Base-by-base conservation (phyloP, 2,113 vertebrate species). In the Hemiprocne comata region DNA sequence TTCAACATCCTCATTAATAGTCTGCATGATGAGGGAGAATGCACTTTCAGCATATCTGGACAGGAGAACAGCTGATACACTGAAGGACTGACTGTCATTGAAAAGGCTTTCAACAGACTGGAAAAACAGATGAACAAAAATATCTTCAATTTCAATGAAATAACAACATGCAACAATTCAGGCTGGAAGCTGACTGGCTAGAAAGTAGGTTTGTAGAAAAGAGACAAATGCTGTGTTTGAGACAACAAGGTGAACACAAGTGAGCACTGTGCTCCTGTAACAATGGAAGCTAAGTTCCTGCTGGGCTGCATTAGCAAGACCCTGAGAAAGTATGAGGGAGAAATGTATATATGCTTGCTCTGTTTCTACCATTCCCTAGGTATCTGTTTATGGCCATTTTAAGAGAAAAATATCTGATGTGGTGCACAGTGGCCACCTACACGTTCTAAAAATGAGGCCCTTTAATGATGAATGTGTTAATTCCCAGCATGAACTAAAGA, bases 1-100 rank as follows among this genome's bases (percentile, higher is more conserved):
- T 92, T 96, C 75, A 95, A 69, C 64, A 65, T 88, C 91, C 67
- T 94, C 86, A 69, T 90, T 96, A 95, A 62, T 44, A 33, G 29
- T 79, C 54, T 83, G 50, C 50, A 79, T 76, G 62, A 82, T 93
- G 53, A 90, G 24, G 38, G 10, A 82, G 71, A 92, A 64, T 51
- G 42, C 50, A 76, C 16, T 90, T 94, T 69, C 54, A 69, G 58
- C 20, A 21, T 17, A 20, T 79, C 50, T 72, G 64, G 44, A 76
- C 38, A 67, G 46, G 15, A 74, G 13, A 80, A 34, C 3, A 54
- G 16, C 13, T 48, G 54, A 76, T 92, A 73, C 0, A 1, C 38
- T 76, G 75, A 92, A 83, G 40, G 38, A 34, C 50, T 61, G 24
- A 13, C 29, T 94, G 40, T 40, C n/a, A 57, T 5, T 65, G 57